These are phyloP conservation scores for Ichneumoninae sp. DNA, from an alignment of 2,888 invertebrate species.

Conservation along the genomic window DNA sequence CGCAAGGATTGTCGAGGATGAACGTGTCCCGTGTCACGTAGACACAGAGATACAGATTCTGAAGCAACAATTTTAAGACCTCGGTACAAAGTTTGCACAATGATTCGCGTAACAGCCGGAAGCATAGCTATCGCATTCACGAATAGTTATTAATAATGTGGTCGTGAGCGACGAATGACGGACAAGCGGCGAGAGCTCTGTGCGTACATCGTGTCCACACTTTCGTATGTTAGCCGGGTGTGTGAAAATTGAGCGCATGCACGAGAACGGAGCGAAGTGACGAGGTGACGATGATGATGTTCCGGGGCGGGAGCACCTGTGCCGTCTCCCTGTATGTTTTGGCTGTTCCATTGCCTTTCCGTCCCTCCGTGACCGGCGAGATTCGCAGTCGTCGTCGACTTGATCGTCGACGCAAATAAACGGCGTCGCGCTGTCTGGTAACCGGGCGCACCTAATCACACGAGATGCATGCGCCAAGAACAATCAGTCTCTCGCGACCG, in stretches of 20 bases:
- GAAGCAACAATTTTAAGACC: conserved; percentile 7
- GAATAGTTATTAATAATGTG: conserved; percentile 18
- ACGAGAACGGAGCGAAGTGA: conserved; percentile 43
- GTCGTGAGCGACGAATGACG: neutral
- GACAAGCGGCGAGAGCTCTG: neutral
- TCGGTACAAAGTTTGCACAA: neutral
- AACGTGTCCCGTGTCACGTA: conserved; percentile 17
- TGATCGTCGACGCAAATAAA: conserved; percentile 78
- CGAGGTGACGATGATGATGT: conserved; percentile 36
- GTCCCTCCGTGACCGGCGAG: conserved; percentile 49
- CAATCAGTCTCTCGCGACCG: conserved; percentile 70
- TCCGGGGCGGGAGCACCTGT: conserved; percentile 17
- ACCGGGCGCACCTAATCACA: conserved; percentile 73
- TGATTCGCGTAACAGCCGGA: conserved; percentile 30
- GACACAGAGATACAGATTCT: neutral
- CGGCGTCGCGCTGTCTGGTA: conserved; percentile 82
- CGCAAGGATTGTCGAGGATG: neutral
- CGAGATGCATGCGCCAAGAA: conserved; percentile 72
- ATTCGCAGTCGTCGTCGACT: conserved; percentile 47
- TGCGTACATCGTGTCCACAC: neutral
- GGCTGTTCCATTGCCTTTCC: neutral
- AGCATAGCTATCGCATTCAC: neutral
- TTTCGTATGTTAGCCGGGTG: neutral
- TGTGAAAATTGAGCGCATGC: neutral
- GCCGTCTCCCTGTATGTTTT: conserved; percentile 3